Evolutionary conservation across 1,140 invertebrate genomes (phyloP), one percentile per base, ranked within the genome.

Genomic region (Drosophila biarmipes): DNA sequence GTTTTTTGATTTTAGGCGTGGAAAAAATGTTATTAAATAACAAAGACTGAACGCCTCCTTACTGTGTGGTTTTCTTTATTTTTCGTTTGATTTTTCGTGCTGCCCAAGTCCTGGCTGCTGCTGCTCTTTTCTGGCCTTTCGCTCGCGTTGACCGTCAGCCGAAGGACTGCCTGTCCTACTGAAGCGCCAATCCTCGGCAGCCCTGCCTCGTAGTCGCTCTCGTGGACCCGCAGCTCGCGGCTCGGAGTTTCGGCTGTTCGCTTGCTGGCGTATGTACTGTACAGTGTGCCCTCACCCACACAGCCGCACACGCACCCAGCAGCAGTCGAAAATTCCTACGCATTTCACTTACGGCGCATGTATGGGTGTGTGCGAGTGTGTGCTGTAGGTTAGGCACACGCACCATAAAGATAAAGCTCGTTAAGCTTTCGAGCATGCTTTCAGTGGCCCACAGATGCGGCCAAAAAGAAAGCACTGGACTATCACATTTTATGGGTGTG

Each of bases 111-210:
- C 55, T 63, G 21, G 27, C 42, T 78, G 45, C 40, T 43, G 54
- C 68, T 78, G 62, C 64, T 58, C 57, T 55, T 43, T 81, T 67
- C 76, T 86, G 74, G 58, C 82, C 87, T 75, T 43, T 76, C 62
- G 78, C 69, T 82, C 80, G 82, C 82, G 82, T 87, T 82, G 82
- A 87, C 82, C 82, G 82, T 86, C 74, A 86, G 82, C 85, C 82
- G 82, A 86, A 86, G 82, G 82, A 86, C 82, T 86, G 82, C 74
- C 80, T 85, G 82, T 86, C 82, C 82, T 86, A 86, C 82, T 86
- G 82, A 86, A 77, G 80, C 69, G 59, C 56, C 74, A 56, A 67
- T 87, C 66, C 66, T 86, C 58, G 53, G 72, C 52, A 58, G 54
- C 73, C 68, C 19, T 43, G 49, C 34, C 49, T 56, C 51, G 51